Evolutionary conservation across 2,888 invertebrate genomes (phyloP), one percentile per base, ranked within the genome.

Genomic region (Elysia crispata): DNA sequence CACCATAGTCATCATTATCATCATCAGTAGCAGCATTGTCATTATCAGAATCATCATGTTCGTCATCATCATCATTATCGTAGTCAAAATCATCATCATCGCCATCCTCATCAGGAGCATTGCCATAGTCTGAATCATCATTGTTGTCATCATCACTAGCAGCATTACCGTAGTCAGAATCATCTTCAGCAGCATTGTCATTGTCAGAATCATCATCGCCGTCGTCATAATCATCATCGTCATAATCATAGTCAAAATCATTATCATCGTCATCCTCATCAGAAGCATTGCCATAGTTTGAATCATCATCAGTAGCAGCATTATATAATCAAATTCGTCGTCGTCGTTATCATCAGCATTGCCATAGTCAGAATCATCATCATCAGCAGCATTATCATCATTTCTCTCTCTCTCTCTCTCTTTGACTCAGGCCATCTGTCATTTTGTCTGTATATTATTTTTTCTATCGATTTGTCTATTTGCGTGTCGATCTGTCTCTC

Each of bases 1-100:
- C 67, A 66, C 25, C 67, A 66, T 66, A 11, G 25, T 66, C 67
- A 66, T 66, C 30, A 66, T 66, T 15, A 66, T 66, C 30, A 66
- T 66, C 30, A 66, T 66, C 30, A 66, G 8, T 15, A 66, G 8
- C 30, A 66, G 8, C 41, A 41, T 41, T 11, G 11, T 41, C 41
- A 41, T 41, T 11, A 41, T 41, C 41, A 41, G 3, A 3, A 60
- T 60, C 25, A 60, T 60, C 25, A 60, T 25, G 5, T 8, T 60
- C 25, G 15, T n/a, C n/a, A 60, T 60, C n/a, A 60, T n/a, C 25
- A 60, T 60, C 25, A 60, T 60, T 60, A 23, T 60, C 25, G 15
- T 60, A 3, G 6, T 60, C n/a, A 23, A 8, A 3, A 23, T 60
- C n/a, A 23, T 60, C n/a, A 23, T 60, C n/a, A 23, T 60, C n/a